A percentile compares a stretch with the other conserved stretches of the same genome.
Evolutionary conservation across 2,797 vertebrate genomes (phyloP).

Genomic region (Hypotaenidia okinawae): DNA sequence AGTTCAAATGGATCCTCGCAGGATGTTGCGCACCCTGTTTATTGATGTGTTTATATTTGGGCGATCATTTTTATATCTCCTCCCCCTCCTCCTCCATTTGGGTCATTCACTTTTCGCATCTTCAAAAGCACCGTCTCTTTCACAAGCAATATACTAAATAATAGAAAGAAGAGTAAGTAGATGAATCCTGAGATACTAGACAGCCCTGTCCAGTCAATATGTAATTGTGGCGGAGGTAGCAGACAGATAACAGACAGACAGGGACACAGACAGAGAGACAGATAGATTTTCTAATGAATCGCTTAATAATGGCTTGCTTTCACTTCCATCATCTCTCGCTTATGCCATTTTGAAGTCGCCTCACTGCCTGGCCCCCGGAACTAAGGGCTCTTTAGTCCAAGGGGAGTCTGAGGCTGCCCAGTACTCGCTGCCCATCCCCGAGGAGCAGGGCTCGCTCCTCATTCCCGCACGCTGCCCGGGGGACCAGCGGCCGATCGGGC

Average conservation of each 20-base stretch:
- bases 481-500: not conserved
- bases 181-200: constrained; percentile 24
- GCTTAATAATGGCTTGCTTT: constrained; percentile 28
- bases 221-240: constrained; percentile 29
- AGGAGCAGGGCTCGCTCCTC: not conserved
- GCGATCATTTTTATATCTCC: not conserved
- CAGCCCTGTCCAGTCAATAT: constrained; percentile 12
- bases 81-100: not conserved
- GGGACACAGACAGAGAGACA: constrained; percentile 24
- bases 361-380: not conserved
- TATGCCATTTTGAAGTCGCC: constrained; percentile 37
- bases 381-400: not conserved
- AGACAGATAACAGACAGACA: constrained; percentile 65
- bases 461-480: not conserved
- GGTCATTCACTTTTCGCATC: not conserved
- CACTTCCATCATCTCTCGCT: constrained; percentile 19
- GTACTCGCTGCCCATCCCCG: not conserved
- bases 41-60: constrained; percentile 48
- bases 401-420: not conserved
- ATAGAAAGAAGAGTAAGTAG: constrained; percentile 27
- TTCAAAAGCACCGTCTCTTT: not conserved
- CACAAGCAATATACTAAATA: constrained; percentile 21
- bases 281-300: constrained; percentile 58
- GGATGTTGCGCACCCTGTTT: constrained; percentile 25
- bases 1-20: constrained; percentile 47